Base-by-base conservation (phyloP, 2,797 vertebrate genomes). In the Gobionotothen gibberifrons region DNA sequence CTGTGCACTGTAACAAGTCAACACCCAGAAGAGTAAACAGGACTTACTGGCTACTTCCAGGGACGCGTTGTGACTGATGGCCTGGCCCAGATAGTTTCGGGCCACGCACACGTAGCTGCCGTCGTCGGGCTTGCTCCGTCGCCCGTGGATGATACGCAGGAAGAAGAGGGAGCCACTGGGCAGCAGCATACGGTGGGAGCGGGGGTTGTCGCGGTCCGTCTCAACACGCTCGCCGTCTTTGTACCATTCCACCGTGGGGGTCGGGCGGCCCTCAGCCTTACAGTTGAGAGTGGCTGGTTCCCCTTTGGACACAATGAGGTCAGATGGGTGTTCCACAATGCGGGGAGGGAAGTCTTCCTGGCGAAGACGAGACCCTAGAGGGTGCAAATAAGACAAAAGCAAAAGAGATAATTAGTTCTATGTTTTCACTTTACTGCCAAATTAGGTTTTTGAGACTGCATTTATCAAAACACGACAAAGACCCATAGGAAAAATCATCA, bases 31-130 rank as follows among this genome's bases (percentile, higher is more conserved):
- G 13, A 11, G 13, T 11, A 43, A 56, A 52, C 63, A 46, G 51
- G 43, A 97, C 96, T 97, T 95, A 98, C 97, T 97, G 69, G 97
- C 97, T 84, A 98, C 97, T 93, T 98, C 97, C 94, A 98, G 94
- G 1, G 97, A 99, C 0, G 97, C 97, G 9, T 99, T 99, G 81
- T 97, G 97, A 84, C 97, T 98, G 72, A 97, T 96, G 0, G 97
- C 97, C 84, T 98, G 96, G 61, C 97, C 97, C 2, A 98, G 94
- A 84, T 98, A 98, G 93, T 98, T 98, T 87, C 97, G 94, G 3
- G 97, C 97, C 82, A 98, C 96, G 1, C 97, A 98, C 64, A 98
- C 94, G 0, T 98, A 98, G 87, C 95, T 95, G 9, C 97, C 97
- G 17, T 98, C 97, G 1, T 98, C 97, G 0, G 97, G 97, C 44